Evolutionary conservation across 1,140 invertebrate genomes (phyloP), one percentile per base, ranked within the genome.

Genomic region (Campoletis sonorensis): DNA sequence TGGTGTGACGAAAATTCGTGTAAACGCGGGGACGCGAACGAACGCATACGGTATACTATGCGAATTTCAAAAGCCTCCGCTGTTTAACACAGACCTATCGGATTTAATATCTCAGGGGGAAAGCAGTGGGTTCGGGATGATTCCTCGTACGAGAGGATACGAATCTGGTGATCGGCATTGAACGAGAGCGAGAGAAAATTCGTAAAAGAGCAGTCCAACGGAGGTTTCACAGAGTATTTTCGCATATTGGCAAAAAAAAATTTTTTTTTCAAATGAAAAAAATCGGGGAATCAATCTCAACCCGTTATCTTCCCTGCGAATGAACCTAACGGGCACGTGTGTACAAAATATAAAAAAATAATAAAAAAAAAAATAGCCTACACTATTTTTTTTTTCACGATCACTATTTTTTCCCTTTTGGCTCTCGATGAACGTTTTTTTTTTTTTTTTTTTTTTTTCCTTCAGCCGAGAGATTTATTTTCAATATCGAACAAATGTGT

Each of bases 51-150:
- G n/a, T n/a, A n/a, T 8, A 58, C n/a, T 58, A 58, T n/a, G 21
- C 21, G 54, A 10, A 58, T 58, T 58, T 23, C 54, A 58, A n/a
- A 18, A 58, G 18, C 54, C 54, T 23, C 54, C 54, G 5, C 54
- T 58, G 54, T 58, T 23, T 58, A 58, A 58, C 80, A 81, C 83
- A 80, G 84, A 81, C 84, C 81, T 89, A 86, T 88, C 86, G 84
- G 82, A 86, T 88, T 89, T 88, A 88, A 89, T 58, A 58, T 23
- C 54, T n/a, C 54, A 18, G 54, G 54, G 54, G 11, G 40, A 13
- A 45, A 0, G 40, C 7, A 45, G 3, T 45, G 11, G 40, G 16
- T 5, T 0, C 21, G 54, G 54, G 54, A 45, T 45, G 16, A 58
- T 58, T 58, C 16, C 16, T 58, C 54, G 54, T 21, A 58, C 54